These are phyloP conservation scores for Apistogramma diplotaenia DNA, from an alignment of 2,113 vertebrate genomes.

Conservation along the genomic window DNA sequence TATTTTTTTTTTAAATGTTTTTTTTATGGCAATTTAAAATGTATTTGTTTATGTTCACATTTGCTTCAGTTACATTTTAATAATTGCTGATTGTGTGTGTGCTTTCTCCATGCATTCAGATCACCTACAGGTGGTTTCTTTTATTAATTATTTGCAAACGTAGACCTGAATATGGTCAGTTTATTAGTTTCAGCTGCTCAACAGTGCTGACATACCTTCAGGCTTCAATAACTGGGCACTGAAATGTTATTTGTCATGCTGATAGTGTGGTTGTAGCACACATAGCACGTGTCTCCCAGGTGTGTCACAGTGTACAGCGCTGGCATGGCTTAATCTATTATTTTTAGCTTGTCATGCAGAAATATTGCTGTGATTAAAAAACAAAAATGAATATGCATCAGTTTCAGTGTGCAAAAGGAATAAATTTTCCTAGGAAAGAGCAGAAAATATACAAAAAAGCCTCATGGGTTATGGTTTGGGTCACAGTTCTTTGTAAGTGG, in stretches of 20 bases:
- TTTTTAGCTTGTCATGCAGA: not conserved
- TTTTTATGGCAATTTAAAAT: not conserved
- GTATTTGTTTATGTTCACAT: not conserved
- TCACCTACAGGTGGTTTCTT: not conserved
- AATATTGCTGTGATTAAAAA: not conserved
- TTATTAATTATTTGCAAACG: constrained; percentile 12
- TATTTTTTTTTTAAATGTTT: not conserved
- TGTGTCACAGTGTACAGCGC: not conserved
- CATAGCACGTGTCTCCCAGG: not conserved
- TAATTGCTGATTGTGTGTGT: accelerated
- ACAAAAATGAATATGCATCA: not conserved
- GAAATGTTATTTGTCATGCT: not conserved
- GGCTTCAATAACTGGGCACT: not conserved
- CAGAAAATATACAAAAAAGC: not conserved
- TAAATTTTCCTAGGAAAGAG: not conserved
- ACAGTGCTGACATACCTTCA: not conserved
- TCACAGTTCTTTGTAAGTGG: not conserved
- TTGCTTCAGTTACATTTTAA: not conserved
- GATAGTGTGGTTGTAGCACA: not conserved
- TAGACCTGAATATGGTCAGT: not conserved
- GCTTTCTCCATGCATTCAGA: not conserved
- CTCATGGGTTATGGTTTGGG: not conserved
- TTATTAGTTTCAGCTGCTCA: constrained; percentile 2
- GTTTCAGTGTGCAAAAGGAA: too few species aligned
- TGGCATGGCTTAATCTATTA: not conserved